These are phyloP conservation scores for Uloborus plumipes DNA, from an alignment of 2,888 invertebrate species.

Conservation along the genomic window DNA sequence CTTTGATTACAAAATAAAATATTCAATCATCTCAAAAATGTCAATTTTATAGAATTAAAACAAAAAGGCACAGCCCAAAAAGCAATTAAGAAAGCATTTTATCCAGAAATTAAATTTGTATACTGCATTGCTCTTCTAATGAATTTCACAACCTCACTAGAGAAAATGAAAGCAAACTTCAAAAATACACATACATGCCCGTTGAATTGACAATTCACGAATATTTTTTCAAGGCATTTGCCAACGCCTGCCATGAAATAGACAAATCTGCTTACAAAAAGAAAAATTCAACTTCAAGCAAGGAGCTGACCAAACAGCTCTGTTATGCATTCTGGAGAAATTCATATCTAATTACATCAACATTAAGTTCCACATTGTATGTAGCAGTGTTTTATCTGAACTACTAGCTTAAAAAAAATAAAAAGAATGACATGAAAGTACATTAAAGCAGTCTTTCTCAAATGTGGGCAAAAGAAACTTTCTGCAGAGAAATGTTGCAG, in stretches of 20 bases:
- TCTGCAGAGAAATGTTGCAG: no score
- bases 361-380: slow-evolving; percentile 19
- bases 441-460: slow-evolving; percentile 6
- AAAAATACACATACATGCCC: slow-evolving; percentile 51
- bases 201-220: slow-evolving; percentile 48
- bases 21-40: no score
- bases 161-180: slow-evolving; percentile 25
- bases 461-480: no score
- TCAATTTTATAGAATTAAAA: no score
- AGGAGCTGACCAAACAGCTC: no score
- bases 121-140: slow-evolving; percentile 54
- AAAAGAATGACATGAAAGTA: not conserved
- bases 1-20: no score
- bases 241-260: slow-evolving; percentile 63
- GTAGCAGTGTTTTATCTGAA: slow-evolving; percentile 13
- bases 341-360: slow-evolving; percentile 15
- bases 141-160: slow-evolving; percentile 55
- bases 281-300: slow-evolving; percentile 32
- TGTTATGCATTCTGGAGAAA: no score
- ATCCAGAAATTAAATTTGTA: slow-evolving; percentile 24
- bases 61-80: slow-evolving; percentile 25
- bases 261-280: slow-evolving; percentile 39
- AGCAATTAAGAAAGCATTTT: slow-evolving; percentile 47
- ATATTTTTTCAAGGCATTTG: slow-evolving; percentile 51
- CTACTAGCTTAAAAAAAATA: slow-evolving; percentile 19